Evolutionary conservation across 2,888 invertebrate species (phyloP).

Genomic region (Agrotis exclamationis): DNA sequence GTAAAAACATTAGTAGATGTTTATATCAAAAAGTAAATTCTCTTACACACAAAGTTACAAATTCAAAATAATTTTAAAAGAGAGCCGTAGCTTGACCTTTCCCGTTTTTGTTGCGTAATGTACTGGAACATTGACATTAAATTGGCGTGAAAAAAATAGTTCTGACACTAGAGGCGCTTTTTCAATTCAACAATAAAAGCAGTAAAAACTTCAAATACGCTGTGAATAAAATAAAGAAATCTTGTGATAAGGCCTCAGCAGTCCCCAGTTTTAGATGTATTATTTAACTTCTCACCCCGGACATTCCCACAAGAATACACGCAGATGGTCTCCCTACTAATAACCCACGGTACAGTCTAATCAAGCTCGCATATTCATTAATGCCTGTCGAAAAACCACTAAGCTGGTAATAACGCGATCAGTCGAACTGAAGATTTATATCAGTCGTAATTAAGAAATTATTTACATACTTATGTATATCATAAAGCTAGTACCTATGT

Average conservation of each 20-base stretch:
- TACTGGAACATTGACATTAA: no score
- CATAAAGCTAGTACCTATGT: conserved; percentile 4
- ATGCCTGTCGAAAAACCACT: conserved; percentile 64
- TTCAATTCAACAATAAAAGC: no score
- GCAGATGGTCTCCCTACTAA: conserved; percentile 28
- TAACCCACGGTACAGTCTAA: conserved; percentile 58
- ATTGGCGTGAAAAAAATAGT: no score
- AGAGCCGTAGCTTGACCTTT: no score
- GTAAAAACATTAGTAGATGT: not conserved
- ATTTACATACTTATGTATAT: conserved; percentile 47
- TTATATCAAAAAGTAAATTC: not conserved
- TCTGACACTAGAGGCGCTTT: no score
- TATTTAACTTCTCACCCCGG: not conserved
- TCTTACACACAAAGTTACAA: no score
- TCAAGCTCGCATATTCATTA: conserved; percentile 66
- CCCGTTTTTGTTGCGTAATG: no score
- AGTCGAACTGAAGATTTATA: conserved; percentile 60
- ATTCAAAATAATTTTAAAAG: no score
- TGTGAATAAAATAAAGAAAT: no score
- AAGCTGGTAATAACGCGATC: conserved; percentile 62
- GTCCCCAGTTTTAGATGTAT: no score
- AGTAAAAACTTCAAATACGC: no score
- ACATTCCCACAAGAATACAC: conserved; percentile 12
- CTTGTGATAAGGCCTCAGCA: no score
- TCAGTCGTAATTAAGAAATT: conserved; percentile 63